Evolutionary conservation across 2,113 vertebrate species (phyloP), one percentile per base, ranked within the genome.

Genomic region (Cygnus atratus): DNA sequence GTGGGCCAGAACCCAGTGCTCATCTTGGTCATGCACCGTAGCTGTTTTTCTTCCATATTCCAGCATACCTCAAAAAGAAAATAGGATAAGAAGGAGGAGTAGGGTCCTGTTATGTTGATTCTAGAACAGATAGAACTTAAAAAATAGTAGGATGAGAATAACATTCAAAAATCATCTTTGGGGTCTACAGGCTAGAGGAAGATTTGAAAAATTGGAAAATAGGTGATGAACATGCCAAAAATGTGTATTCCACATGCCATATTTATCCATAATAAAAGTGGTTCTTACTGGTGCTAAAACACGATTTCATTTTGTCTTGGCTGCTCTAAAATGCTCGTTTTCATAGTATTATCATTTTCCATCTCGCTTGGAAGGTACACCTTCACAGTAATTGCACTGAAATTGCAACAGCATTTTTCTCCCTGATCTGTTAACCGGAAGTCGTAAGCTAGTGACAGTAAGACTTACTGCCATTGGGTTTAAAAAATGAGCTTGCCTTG

Each of bases 391-490:
- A 57, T 44, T 57, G 31, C 54, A 44, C 13, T 58, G 54, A 74
- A 74, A 44, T 25, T 41, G 72, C 22, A 31, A 31, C 33, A 35
- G n/a, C 13, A n/a, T 75, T 74, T 75, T 75, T 46, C 73, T 59
- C 31, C 55, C 73, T 59, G 24, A 25, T 44, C 31, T 59, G 22
- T 46, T 75, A 59, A 59, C 55, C 41, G n/a, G 55, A 59, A 28
- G 8, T 35, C 28, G 31, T 19, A 59, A 41, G 35, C 39, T 57
- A 7, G 8, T 43, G 15, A 33, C 54, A 43, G 31, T 57, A 74
- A 55, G 52, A 73, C 29, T 57, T 24, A 55, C 19, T 20, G 44
- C 12, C 0, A 0, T 0, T 54, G 24, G 17, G 2, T 41, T 88
- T 67, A 9, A 85, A 86, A 90, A 79, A 19, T 28, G n/a, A 65